Evolutionary conservation across 2,797 vertebrate genomes (phyloP).

Genomic region (Xerus rutilus): DNA sequence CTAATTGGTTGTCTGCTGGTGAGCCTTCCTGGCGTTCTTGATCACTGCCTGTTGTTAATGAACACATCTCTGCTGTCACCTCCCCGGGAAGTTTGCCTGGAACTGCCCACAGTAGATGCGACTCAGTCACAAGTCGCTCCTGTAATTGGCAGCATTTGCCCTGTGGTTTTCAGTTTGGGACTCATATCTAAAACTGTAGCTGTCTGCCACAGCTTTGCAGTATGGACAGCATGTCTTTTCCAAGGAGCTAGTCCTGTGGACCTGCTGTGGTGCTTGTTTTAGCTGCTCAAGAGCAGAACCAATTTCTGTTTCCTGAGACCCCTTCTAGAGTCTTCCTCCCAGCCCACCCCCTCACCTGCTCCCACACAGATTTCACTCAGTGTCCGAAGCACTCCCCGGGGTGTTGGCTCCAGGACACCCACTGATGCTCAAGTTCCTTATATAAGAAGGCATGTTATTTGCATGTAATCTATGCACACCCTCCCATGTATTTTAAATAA

Average conservation of each 20-base stretch:
- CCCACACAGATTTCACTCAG: not conserved
- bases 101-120: not conserved
- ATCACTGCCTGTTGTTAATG: not conserved
- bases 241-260: rapidly evolving
- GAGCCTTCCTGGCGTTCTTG: not conserved
- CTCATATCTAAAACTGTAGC: not conserved
- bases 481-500: not conserved
- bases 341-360: no score
- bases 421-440: not conserved
- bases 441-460: not conserved
- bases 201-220: not conserved
- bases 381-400: no score
- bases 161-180: not conserved
- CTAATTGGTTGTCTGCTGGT: not conserved
- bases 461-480: no score
- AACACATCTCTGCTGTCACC: not conserved
- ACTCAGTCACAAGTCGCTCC: not conserved
- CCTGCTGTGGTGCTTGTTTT: rapidly evolving
- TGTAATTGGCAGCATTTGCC: not conserved
- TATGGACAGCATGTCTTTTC: not conserved
- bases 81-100: not conserved
- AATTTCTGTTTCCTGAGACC: not conserved
- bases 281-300: not conserved
- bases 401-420: not conserved
- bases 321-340: not conserved